These are phyloP conservation scores for Geophilus truncorum DNA, from an alignment of 2,888 invertebrate genomes.

Conservation along the genomic window DNA sequence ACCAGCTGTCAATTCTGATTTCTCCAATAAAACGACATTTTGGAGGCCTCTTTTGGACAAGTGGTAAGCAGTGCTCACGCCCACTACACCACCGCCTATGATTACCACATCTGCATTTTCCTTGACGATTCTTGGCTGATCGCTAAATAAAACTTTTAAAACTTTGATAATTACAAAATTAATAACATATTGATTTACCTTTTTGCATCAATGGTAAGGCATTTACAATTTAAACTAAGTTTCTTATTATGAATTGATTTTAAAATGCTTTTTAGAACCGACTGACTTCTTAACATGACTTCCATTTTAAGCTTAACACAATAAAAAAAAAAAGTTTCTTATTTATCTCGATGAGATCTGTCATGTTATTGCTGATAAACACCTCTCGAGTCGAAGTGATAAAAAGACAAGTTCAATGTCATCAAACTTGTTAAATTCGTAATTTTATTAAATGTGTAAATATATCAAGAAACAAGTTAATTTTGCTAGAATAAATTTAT, in stretches of 20 bases:
- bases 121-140: neutral
- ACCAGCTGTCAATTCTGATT: constrained; percentile 48
- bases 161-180: too few species aligned
- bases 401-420: too few species aligned
- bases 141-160: neutral
- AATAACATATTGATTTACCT: neutral
- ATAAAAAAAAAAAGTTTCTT: neutral
- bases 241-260: neutral
- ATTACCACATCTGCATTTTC: constrained; percentile 44
- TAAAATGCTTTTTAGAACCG: neutral
- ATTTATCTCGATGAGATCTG: neutral
- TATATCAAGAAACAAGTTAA: too few species aligned
- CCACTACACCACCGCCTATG: constrained; percentile 50
- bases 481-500: too few species aligned
- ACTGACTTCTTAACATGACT: neutral
- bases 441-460: too few species aligned
- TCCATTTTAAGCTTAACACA: neutral
- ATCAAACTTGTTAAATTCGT: too few species aligned
- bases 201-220: neutral
- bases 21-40: constrained; percentile 48
- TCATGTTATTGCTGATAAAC: neutral
- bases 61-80: constrained; percentile 50
- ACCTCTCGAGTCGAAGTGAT: too few species aligned
- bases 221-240: neutral
- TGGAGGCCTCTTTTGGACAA: constrained; percentile 47